Percentiles rank a stretch among this genome's conserved stretches.
phyloP scores from a whole-genome alignment of 2,797 vertebrate genomes.

The Danio jaintianensis region DNA sequence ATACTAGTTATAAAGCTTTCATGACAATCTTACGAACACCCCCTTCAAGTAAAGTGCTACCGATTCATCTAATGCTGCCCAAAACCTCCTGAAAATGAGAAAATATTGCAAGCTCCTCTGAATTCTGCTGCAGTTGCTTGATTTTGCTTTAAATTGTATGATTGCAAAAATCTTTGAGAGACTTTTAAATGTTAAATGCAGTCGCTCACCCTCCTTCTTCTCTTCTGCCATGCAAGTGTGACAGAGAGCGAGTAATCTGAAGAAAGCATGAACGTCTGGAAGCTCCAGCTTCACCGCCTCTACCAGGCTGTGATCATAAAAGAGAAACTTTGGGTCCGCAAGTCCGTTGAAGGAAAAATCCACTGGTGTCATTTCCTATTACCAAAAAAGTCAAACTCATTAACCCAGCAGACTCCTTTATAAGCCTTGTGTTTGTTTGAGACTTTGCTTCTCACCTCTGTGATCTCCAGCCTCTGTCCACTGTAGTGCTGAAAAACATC shows the following conservation, averaged over 20 bases:
- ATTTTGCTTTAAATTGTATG: too few species aligned
- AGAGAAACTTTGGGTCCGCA: conserved; percentile 87
- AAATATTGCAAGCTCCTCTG: too few species aligned
- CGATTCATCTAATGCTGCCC: too few species aligned
- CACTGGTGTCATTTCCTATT: conserved; percentile 83
- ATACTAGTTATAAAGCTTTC: too few species aligned
- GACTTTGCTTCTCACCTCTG: conserved; percentile 79
- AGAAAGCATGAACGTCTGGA: conserved; percentile 83
- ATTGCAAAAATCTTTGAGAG: too few species aligned
- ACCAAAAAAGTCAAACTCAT: conserved; percentile 4
- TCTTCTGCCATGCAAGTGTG: conserved; percentile 95
- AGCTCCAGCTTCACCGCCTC: conserved; percentile 85
- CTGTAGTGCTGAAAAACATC: conserved; percentile 75
- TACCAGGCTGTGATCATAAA: conserved; percentile 88
- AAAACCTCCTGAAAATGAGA: too few species aligned
- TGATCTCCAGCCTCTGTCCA: conserved; percentile 80
- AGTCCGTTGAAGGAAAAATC: conserved; percentile 92
- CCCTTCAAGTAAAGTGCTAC: too few species aligned
- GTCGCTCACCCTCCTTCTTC: conserved; percentile 74
- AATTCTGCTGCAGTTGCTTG: too few species aligned
- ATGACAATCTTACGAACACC: too few species aligned
- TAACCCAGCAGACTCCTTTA: not conserved
- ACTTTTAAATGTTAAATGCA: not conserved
- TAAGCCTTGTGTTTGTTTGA: not conserved
- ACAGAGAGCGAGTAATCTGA: conserved; percentile 91